Conservation (phyloP, 2,113 vertebrate genomes). For the Monarcha castaneiventris region DNA sequence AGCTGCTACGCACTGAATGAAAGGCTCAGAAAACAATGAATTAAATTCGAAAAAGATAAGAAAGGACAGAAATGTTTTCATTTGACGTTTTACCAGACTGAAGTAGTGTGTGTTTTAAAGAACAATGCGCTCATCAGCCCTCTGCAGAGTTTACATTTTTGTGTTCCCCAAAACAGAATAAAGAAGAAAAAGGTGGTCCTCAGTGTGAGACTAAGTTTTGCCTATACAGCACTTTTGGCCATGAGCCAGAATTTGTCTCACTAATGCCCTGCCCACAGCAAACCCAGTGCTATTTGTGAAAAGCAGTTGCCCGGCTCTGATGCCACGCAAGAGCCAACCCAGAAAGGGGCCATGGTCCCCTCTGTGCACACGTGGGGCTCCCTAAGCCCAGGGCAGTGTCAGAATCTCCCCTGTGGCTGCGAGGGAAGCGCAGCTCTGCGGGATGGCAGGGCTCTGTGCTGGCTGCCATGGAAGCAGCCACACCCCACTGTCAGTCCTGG, state of each 20-base stretch:
- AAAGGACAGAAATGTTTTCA: background rate
- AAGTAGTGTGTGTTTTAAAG: background rate
- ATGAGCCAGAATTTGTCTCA: background rate
- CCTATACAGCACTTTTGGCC: background rate
- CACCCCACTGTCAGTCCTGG: background rate
- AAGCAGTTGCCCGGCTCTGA: background rate
- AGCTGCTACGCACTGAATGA: conserved; percentile 6
- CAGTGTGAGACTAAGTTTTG: background rate
- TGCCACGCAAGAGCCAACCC: background rate
- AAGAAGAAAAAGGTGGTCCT: background rate
- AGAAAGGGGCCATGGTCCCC: background rate
- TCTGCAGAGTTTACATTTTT: background rate
- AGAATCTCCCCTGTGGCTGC: background rate
- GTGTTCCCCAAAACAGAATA: background rate
- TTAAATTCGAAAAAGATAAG: conserved; percentile 14
- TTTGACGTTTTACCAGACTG: background rate
- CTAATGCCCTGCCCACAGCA: background rate
- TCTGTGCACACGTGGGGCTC: accelerated
- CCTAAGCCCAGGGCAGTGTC: background rate
- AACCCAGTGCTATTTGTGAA: accelerated
- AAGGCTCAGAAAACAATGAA: conserved; percentile 21
- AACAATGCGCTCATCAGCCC: background rate
- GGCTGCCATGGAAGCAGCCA: background rate
- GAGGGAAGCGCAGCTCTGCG: background rate
- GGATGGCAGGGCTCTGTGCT: background rate